Conservation (phyloP, 2,888 invertebrate genomes). For the Fragum sueziense region DNA sequence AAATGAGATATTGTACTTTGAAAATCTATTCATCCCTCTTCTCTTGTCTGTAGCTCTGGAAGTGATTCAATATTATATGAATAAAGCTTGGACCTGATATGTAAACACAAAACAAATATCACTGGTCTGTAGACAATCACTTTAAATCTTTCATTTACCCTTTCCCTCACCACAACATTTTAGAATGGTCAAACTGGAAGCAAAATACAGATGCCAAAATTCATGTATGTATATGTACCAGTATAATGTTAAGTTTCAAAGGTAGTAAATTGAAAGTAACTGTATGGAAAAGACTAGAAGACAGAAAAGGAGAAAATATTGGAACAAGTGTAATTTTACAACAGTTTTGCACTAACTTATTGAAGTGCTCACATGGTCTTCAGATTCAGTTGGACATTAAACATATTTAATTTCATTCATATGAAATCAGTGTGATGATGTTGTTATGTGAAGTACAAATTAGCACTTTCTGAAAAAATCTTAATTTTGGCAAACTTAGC, state of each 20-base stretch:
- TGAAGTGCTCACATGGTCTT: too few species aligned
- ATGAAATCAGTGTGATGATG: too few species aligned
- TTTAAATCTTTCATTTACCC: neutral
- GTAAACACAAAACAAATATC: neutral
- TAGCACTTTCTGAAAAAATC: too few species aligned
- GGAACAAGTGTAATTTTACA: too few species aligned
- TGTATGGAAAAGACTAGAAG: too few species aligned
- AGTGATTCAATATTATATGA: neutral
- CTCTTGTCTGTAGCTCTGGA: neutral
- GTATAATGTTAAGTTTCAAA: neutral
- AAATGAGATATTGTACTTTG: neutral
- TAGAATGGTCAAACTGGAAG: neutral
- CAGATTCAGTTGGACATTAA: too few species aligned
- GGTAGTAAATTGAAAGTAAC: too few species aligned
- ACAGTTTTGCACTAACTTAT: too few species aligned
- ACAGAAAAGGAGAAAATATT: too few species aligned
- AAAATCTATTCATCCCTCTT: neutral
- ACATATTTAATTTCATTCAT: too few species aligned
- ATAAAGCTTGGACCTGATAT: neutral
- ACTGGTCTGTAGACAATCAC: neutral
- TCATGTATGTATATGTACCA: neutral
- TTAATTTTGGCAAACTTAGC: too few species aligned
- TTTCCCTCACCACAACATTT: neutral
- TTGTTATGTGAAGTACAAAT: too few species aligned
- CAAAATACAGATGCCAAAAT: neutral